Base-by-base conservation (phyloP, 2,888 invertebrate genomes). In the Euclidia mi region DNA sequence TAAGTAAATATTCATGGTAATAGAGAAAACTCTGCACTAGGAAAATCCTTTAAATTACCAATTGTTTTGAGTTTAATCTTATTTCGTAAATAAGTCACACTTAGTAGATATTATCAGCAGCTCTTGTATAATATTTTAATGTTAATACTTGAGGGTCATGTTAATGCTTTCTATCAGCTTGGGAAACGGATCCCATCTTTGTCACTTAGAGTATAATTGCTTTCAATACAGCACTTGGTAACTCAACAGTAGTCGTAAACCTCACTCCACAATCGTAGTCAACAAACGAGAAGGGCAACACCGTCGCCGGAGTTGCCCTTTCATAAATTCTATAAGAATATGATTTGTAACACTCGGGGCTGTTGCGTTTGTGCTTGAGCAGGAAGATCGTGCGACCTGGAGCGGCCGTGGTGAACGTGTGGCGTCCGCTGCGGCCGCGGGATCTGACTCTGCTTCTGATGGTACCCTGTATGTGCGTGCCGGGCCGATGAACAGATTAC, bases 401-500 rank as follows among this genome's bases (percentile, higher is more conserved):
- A 92, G 49, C 92, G 81, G n/a, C 76, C 60, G 55, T 82, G 85
- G 0, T 81, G 82, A 11, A 77, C 62, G 28, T 83, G 85, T 6
- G 81, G 46, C 1, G 74, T 69, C 15, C 78, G 74, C 15, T 76
- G 74, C 41, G 84, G 81, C 42, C 80, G 78, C 14, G 81, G 78
- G 6, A 82, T 64, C 42, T 81, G 88, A 42, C 77, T 68, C 37
- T 90, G 92, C 69, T 92, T 90, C 65, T 92, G 92, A 71, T 95
- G 95, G 70, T 88, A 92, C 32, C 94, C 94, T 0, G 92, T 89
- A 58, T 94, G 87, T 0, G 94, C 94, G 64, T 95, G 94, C 10
- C 90, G 84, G 4, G 95, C 90, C 1, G 95, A 94, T 14, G 95
- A 94, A 76, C 96, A 96, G 63, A 96, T 96, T 40, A 95, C 96